Conservation (phyloP, 2,797 vertebrate genomes). For the Eulemur mongoz region DNA sequence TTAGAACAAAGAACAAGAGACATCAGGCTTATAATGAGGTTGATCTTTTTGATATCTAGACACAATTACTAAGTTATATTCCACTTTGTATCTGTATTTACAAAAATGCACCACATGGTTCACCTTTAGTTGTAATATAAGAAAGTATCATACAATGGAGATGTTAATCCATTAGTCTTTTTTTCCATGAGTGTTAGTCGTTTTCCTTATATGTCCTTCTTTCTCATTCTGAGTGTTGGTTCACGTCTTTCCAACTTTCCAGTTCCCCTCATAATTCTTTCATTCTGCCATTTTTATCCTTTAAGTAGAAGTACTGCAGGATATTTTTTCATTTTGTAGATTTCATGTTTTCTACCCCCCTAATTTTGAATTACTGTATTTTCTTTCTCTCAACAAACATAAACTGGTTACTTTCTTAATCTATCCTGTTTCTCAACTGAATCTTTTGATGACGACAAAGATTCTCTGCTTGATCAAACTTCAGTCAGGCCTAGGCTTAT, state of each 20-base stretch:
- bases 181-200: not conserved
- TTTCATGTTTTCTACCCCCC: not conserved
- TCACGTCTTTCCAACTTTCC: not conserved
- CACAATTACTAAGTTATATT: not conserved
- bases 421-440: not conserved
- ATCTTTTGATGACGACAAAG: not conserved
- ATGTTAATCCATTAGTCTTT: not conserved
- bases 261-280: not conserved
- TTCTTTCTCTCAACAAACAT: conserved; percentile 1
- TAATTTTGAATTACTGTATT: not conserved
- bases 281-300: not conserved
- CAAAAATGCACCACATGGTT: not conserved
- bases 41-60: not conserved
- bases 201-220: not conserved
- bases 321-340: not conserved
- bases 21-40: not conserved
- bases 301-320: not conserved
- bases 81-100: not conserved
- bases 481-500: not conserved
- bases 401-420: not conserved
- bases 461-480: not conserved
- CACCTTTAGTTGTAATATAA: not conserved
- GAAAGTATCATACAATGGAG: not conserved
- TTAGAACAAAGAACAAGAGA: not conserved
- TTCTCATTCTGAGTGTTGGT: not conserved